These are phyloP conservation scores for Apodemus agrarius DNA, from an alignment of 2,797 vertebrate genomes.

Conservation along the genomic window DNA sequence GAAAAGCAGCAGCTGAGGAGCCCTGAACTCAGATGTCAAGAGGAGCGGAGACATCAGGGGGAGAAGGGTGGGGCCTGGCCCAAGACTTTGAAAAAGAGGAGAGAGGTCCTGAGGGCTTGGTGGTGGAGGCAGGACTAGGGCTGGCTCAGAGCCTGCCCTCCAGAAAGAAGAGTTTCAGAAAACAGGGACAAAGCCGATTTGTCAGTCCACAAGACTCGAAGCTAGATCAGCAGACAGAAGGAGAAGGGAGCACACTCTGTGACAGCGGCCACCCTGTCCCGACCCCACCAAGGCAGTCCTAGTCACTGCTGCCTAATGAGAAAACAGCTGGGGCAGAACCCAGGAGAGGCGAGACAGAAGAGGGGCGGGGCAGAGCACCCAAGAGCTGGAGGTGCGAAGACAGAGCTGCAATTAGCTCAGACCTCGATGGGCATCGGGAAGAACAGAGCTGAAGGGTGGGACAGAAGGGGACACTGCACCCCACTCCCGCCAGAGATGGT, in stretches of 20 bases:
- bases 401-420: neutral
- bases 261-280: neutral
- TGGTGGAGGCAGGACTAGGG: neutral
- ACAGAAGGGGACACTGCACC: neutral
- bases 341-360: neutral
- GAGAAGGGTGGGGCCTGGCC: neutral
- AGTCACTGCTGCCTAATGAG: neutral
- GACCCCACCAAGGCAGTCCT: neutral
- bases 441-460: neutral
- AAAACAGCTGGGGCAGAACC: neutral
- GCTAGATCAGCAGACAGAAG: neutral
- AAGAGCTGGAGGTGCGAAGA: neutral
- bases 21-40: neutral
- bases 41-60: no score
- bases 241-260: neutral
- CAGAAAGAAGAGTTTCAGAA: neutral
- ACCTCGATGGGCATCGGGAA: neutral
- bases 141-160: neutral
- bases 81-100: neutral
- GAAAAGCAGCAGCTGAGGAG: neutral
- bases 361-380: neutral
- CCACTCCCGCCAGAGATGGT: neutral
- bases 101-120: constrained; percentile 6
- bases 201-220: neutral
- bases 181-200: neutral